Evolutionary conservation across 2,888 invertebrate species (phyloP), one percentile per base, ranked within the genome.

Genomic region (Limnephilus rhombicus): DNA sequence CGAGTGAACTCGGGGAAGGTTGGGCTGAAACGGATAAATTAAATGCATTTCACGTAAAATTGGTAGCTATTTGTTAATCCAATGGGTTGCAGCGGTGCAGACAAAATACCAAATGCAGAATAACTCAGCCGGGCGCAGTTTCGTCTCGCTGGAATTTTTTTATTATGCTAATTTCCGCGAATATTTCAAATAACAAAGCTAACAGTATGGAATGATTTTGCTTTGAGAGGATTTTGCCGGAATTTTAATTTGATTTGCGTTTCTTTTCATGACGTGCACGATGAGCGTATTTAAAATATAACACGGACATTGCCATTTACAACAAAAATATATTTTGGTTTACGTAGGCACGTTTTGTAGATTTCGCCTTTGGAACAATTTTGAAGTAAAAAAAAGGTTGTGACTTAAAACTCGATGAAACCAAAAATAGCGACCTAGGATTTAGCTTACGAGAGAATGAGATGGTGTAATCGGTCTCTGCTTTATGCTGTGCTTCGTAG

Each of bases 41-140:
- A 91, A 92, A 92, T 92, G 92, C 92, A 92, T 92, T 92, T 92
- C 92, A 91, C 92, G 92, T 92, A 92, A 92, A 92, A 92, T 92
- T 92, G 92, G 92, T 86, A 87, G 92, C 91, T 90, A 92, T 92
- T 92, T 92, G 92, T 92, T 92, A 92, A 92, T 92, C 92, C 92
- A 92, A 92, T 92, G 92, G 92, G 91, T 87, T 80, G 86, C 90
- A 81, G 80, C 68, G 45, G 82, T 83, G 90, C 82, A 83, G 91
- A 86, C 91, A 82, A 92, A 92, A 92, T 92, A 91, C 92, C 91
- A 87, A 92, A 92, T 91, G 90, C 89, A 91, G 86, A 92, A 92
- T 92, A 90, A 92, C 92, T 92, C 92, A 92, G 49, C 91, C 83
- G 83, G 85, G n/a, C 89, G 18, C 89, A 88, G 89, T 68, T 85